Base-by-base conservation (phyloP, 1,140 invertebrate species). In the Phymorhynchus buccinoides region DNA sequence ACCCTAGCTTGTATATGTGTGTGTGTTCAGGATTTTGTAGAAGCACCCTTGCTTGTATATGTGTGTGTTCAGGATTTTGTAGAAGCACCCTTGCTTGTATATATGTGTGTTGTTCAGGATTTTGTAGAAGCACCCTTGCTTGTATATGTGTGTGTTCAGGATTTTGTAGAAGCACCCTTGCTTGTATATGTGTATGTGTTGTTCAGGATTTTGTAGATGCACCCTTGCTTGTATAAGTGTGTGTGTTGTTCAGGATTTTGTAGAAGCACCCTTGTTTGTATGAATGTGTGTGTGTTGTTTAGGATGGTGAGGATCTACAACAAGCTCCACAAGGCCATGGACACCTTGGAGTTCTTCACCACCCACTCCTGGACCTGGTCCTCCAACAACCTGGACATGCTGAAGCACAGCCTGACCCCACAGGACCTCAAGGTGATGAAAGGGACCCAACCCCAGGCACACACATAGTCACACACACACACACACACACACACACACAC, bases 271-370 rank as follows among this genome's bases (percentile, higher is more conserved):
- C 7, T 68, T 32, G 66, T 68, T 7, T 68, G 66, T 68, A 27
- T 68, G 66, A 12, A 27, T 68, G 66, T 68, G 66, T 68, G 66
- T 68, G 66, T 68, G 66, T 68, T 7, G 79, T 86, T 37, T 86
- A 93, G 91, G 78, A 93, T 93, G 92, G 91, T 92, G 37, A 90
- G 89, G 78, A 91, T 91, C 18, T 93, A 92, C 84, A 90, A 90
- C 80, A 89, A 89, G 42, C 88, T 93, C 44, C 91, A 93, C 56
- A 85, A 87, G 73, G 88, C 90, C 1, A 90, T 92, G 66, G 88
- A 88, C 30, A 88, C 85, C 27, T 56, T 93, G 75, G 86, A 88
- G 14, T 93, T 89, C 84, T 93, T 93, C 84, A 92, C 90, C 37
- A 85, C 83, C 41, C 90, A 91, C 42, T 91, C 90, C 3, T 93